Evolutionary conservation across 2,113 vertebrate species (phyloP).

Genomic region (Strix uralensis): DNA sequence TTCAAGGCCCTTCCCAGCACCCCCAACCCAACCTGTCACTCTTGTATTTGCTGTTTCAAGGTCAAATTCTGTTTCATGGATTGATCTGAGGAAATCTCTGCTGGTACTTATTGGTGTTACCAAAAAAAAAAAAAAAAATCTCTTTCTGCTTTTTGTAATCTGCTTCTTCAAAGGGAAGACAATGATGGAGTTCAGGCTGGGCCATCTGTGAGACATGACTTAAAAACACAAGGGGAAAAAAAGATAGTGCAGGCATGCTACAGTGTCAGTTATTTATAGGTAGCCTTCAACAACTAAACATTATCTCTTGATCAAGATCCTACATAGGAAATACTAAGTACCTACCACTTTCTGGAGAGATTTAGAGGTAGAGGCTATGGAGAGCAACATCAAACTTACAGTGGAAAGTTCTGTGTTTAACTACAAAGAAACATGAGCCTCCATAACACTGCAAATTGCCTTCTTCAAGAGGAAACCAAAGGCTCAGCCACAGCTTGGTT

Average conservation of each 20-base stretch:
- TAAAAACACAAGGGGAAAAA: not conserved
- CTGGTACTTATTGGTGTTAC: not conserved
- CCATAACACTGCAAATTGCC: not conserved
- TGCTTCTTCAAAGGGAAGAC: not conserved
- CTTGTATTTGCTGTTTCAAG: not conserved
- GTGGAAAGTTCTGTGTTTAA: slow-evolving; percentile 7
- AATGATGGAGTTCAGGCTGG: not conserved
- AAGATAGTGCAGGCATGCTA: not conserved
- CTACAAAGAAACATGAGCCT: not conserved
- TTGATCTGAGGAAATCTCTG: not conserved
- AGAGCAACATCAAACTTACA: not conserved
- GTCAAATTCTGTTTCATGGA: not conserved
- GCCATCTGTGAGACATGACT: not conserved
- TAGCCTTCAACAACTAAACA: not conserved
- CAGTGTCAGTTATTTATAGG: not conserved
- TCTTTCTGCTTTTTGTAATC: not conserved
- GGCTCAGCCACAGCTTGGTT: not conserved
- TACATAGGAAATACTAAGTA: not conserved
- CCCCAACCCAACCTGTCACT: not conserved
- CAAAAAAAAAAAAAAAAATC: not conserved
- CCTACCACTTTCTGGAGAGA: not conserved
- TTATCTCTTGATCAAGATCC: not conserved
- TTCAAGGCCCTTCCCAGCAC: not conserved
- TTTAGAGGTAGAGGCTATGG: not conserved
- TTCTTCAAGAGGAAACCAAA: not conserved